Base-by-base conservation (phyloP, 2,113 vertebrate genomes). In the Coryphaenoides rupestris region DNA sequence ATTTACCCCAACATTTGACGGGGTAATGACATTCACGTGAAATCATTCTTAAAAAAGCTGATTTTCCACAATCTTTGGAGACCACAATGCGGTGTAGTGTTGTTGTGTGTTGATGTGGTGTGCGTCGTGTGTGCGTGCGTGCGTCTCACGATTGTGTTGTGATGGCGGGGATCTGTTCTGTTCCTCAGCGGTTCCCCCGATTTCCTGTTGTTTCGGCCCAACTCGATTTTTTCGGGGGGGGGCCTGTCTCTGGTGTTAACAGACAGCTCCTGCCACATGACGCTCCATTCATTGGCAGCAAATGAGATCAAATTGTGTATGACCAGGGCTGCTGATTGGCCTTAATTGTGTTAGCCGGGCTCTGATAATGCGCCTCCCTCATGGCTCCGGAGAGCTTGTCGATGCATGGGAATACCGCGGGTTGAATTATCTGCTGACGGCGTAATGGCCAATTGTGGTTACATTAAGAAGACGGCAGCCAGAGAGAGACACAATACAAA, bases 271-370 rank as follows among this genome's bases (percentile, higher is more conserved):
- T 64, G 73, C 63, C 58, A 57, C 73, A 75, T 62, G 69, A 72
- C 19, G 68, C 22, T 40, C 69, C 75, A 77, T 77, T 88, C 79
- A 81, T 81, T 79, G 77, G 78, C 55, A 47, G 60, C 60, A 80
- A 80, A 84, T 84, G 58, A 61, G 46, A 79, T 84, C 81, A 60
- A 68, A 70, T 65, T 64, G 60, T 76, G 73, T 63, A 66, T 65
- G 62, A 72, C 22, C 70, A 79, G 71, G 63, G 77, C 68, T 79
- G 74, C 65, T 77, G 66, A 75, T 65, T 46, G 63, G 55, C 21
- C 53, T 3, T 78, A 76, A 86, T 75, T 73, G 49, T 57, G 64
- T 87, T 85, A 79, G 72, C 33, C 52, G 62, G 55, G 62, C 58
- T 53, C 24, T 62, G 52, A 57, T 66, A 24, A 68, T 66, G 70